Evolutionary conservation across 2,113 vertebrate genomes (phyloP).

Genomic region (Tetrao urogallus): DNA sequence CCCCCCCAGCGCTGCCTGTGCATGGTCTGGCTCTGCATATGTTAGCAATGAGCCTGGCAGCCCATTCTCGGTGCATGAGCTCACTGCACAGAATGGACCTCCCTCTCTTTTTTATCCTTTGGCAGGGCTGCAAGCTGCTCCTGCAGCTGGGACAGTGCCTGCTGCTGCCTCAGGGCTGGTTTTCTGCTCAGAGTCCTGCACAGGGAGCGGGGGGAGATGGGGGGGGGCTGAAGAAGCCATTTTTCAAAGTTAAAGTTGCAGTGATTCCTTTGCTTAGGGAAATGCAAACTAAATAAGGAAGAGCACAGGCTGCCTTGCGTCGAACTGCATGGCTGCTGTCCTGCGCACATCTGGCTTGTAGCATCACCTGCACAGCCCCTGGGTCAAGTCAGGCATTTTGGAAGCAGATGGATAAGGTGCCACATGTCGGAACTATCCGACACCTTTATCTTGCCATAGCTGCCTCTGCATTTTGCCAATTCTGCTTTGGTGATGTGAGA

Average conservation of each 20-base stretch:
- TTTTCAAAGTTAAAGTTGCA: background rate
- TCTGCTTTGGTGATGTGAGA: background rate
- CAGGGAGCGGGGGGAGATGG: background rate
- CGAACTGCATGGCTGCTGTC: background rate
- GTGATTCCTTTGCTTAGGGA: background rate
- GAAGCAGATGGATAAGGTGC: background rate
- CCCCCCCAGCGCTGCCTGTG: background rate
- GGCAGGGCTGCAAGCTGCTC: background rate
- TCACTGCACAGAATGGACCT: background rate
- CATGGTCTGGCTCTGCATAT: background rate
- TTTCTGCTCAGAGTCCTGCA: background rate
- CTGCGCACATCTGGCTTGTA: fast-evolving
- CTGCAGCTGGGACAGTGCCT: background rate
- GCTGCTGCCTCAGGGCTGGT: fast-evolving
- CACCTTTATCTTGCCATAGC: background rate
- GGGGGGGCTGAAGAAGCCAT: too few species aligned
- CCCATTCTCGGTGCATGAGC: background rate
- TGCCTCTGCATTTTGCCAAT: background rate
- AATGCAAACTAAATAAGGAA: background rate
- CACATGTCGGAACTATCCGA: background rate
- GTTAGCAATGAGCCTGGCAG: background rate
- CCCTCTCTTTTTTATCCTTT: background rate
- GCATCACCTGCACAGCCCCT: background rate
- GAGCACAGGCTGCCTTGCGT: fast-evolving
- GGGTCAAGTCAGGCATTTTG: background rate